Evolutionary conservation across 2,888 invertebrate species (phyloP).

Genomic region (Cylindroiulus punctatus): DNA sequence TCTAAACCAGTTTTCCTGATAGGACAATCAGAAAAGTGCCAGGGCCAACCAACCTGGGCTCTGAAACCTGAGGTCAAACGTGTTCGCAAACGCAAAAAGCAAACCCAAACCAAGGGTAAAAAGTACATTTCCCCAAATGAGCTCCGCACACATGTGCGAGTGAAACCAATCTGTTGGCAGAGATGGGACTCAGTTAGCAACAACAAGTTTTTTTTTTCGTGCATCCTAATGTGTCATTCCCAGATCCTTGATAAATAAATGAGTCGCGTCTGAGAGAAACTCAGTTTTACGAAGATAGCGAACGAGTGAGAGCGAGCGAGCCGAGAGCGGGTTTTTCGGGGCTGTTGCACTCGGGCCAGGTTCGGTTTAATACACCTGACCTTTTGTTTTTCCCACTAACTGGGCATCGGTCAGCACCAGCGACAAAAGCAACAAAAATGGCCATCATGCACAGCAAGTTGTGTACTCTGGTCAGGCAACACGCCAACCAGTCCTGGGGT

Average conservation of each 20-base stretch:
- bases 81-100: neutral
- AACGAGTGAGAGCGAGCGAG: conserved; percentile 35
- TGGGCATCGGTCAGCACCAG: too few relatives aligned
- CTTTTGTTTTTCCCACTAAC: neutral
- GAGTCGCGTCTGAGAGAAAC: neutral
- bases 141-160: neutral
- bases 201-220: neutral
- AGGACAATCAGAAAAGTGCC: too few relatives aligned
- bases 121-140: neutral
- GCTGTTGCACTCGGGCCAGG: conserved; percentile 42
- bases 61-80: neutral
- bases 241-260: conserved; percentile 18
- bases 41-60: too few relatives aligned
- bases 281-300: conserved; percentile 45
- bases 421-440: neutral
- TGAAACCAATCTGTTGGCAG: neutral
- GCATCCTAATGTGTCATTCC: conserved; percentile 18
- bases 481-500: conserved; percentile 48
- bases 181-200: neutral
- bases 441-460: conserved; percentile 39
- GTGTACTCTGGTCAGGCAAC: conserved; percentile 48
- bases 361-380: neutral
- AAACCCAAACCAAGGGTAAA: neutral
- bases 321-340: neutral
- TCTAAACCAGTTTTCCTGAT: too few relatives aligned